These are phyloP conservation scores for Papilio polytes DNA, from an alignment of 1,140 invertebrate species.

Conservation along the genomic window DNA sequence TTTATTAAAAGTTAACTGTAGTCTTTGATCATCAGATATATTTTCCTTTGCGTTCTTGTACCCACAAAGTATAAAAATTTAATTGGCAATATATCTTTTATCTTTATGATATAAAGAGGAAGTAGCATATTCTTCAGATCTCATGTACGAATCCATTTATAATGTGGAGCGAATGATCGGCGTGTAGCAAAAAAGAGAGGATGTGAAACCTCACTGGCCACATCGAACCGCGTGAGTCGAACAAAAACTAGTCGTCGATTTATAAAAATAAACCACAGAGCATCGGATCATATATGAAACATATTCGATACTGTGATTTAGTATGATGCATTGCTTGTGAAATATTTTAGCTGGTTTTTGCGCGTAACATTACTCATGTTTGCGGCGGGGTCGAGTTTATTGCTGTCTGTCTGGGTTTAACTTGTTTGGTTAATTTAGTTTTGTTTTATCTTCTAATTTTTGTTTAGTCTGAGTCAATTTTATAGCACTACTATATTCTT, in stretches of 20 bases:
- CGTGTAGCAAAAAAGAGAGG: constrained; percentile 53
- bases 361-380: constrained; percentile 15
- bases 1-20: background rate
- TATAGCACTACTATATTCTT: background rate
- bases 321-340: constrained; percentile 26
- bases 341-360: constrained; percentile 24
- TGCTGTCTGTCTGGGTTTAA: constrained; percentile 27
- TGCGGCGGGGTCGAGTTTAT: constrained; percentile 3
- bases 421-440: background rate
- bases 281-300: constrained; percentile 53
- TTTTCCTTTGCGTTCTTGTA: background rate
- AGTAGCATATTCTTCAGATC: constrained; percentile 33
- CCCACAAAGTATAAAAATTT: background rate
- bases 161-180: constrained; percentile 53
- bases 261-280: constrained; percentile 52
- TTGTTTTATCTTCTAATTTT: background rate
- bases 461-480: background rate
- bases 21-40: background rate
- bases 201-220: constrained; percentile 46
- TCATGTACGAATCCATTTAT: constrained; percentile 32
- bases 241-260: constrained; percentile 57
- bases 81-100: constrained; percentile 16
- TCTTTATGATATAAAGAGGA: constrained; percentile 27
- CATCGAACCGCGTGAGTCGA: constrained; percentile 53
- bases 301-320: constrained; percentile 50